Conservation (phyloP, 2,797 vertebrate genomes). For the Paramormyrops hopkinsi region DNA sequence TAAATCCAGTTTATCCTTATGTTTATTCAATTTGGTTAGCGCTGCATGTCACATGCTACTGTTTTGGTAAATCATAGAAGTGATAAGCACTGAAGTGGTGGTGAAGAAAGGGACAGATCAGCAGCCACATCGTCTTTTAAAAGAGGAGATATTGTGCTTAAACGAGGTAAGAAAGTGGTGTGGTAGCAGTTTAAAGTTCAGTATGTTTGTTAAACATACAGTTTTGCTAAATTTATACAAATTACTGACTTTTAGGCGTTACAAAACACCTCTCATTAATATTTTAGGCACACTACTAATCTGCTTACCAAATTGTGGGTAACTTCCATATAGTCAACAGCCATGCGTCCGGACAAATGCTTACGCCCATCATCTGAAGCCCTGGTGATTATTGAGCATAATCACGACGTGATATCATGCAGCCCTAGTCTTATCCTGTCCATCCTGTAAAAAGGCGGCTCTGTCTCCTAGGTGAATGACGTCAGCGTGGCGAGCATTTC, state of each 20-base stretch:
- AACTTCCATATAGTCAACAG: background rate
- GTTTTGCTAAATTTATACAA: background rate
- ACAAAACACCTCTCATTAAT: background rate
- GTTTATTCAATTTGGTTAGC: background rate
- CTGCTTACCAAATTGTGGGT: background rate
- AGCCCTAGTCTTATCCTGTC: background rate
- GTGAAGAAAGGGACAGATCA: background rate
- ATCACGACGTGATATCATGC: background rate
- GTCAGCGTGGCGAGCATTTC: conserved; percentile 76
- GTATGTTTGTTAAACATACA: background rate
- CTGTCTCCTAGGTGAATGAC: conserved; percentile 71
- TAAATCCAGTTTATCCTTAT: background rate
- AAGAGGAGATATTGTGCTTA: background rate
- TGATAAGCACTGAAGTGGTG: background rate
- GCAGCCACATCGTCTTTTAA: background rate
- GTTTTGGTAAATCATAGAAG: background rate
- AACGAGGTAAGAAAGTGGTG: background rate
- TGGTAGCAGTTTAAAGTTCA: background rate
- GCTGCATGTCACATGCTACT: background rate
- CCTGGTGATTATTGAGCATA: background rate
- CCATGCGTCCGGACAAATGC: background rate
- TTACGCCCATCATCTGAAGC: background rate
- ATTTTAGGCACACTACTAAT: background rate
- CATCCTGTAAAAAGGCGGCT: background rate
- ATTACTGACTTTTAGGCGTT: background rate